phyloP scores from a whole-genome alignment of 2,797 vertebrate genomes.

The Channa striata region DNA sequence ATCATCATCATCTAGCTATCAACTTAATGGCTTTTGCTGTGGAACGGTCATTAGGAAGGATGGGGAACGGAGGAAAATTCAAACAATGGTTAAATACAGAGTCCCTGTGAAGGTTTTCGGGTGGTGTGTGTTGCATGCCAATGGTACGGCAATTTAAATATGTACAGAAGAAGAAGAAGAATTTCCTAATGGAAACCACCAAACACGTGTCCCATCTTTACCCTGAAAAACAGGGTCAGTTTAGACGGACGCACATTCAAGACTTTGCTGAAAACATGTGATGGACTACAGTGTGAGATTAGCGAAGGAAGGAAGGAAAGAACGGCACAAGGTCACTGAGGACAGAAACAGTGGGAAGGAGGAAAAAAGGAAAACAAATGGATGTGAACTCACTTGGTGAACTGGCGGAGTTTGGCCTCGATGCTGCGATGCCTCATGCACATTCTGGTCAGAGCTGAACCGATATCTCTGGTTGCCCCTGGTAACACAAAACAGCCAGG shows the following conservation, averaged over 20 bases:
- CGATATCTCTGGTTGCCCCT: conserved; percentile 96
- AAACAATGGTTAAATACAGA: conserved; percentile 55
- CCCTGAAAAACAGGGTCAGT: conserved; percentile 9
- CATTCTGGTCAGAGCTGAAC: conserved; percentile 96
- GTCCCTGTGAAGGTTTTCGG: conserved; percentile 41
- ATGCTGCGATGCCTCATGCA: conserved; percentile 99
- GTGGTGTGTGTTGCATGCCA: conserved; percentile 19
- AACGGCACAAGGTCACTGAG: not conserved
- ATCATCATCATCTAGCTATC: conserved; percentile 43
- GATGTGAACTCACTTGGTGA: conserved; percentile 90
- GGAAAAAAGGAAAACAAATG: not conserved
- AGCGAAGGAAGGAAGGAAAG: not conserved
- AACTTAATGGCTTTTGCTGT: conserved; percentile 37
- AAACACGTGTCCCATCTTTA: not conserved
- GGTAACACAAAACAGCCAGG: conserved; percentile 52
- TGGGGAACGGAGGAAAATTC: conserved; percentile 25
- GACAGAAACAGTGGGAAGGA: not conserved
- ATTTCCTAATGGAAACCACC: conserved; percentile 20
- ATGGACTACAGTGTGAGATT: not conserved
- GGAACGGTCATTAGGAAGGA: conserved; percentile 54
- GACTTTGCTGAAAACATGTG: not conserved
- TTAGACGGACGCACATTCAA: not conserved
- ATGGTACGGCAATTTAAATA: conserved; percentile 17
- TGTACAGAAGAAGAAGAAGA: conserved; percentile 26
- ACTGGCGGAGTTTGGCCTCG: conserved; percentile 95